phyloP scores from a whole-genome alignment of 2,113 vertebrate species.

The Elanus axillaris region DNA sequence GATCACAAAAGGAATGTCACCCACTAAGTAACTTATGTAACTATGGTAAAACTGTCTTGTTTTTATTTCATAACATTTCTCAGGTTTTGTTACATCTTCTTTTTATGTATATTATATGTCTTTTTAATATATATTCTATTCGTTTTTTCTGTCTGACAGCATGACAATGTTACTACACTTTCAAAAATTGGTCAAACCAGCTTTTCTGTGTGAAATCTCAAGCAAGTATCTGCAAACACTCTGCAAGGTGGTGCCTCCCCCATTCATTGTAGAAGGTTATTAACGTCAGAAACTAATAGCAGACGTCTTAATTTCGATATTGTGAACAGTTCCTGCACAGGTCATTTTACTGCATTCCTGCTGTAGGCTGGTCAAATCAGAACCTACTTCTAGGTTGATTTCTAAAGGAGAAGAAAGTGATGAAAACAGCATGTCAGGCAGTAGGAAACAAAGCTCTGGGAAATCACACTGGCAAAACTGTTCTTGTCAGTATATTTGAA shows the following conservation, averaged over 20 bases:
- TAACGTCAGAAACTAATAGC: background rate
- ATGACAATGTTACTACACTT: background rate
- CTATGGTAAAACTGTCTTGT: background rate
- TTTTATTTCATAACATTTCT: background rate
- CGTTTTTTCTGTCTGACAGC: background rate
- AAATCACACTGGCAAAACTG: background rate
- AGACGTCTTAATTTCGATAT: background rate
- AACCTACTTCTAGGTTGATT: background rate
- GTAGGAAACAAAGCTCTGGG: background rate
- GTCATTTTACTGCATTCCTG: background rate
- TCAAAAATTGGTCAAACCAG: background rate
- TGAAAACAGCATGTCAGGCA: background rate
- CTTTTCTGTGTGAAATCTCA: background rate
- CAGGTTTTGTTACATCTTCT: background rate
- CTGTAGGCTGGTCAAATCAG: background rate
- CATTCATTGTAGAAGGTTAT: background rate
- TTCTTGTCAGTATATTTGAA: background rate
- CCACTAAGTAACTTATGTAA: background rate
- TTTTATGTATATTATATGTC: background rate
- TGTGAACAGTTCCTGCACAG: background rate
- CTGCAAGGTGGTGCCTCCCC: background rate
- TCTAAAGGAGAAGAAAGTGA: background rate
- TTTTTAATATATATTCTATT: background rate
- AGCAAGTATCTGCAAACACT: background rate
- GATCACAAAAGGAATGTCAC: background rate